phyloP scores from a whole-genome alignment of 2,888 invertebrate species.

The Aphodius sticticus region DNA sequence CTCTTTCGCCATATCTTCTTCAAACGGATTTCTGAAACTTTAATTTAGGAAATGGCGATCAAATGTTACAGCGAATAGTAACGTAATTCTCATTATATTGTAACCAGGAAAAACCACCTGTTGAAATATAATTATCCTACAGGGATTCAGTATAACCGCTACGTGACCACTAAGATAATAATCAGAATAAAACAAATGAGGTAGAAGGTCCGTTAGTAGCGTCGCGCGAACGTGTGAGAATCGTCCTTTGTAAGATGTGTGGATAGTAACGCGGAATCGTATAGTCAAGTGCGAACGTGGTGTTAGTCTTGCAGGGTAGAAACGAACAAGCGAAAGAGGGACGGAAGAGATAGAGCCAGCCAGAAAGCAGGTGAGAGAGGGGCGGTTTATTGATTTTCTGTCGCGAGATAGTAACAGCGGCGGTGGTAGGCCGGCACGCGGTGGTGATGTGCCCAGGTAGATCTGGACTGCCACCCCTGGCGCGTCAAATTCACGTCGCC shows the following conservation, averaged over 20 bases:
- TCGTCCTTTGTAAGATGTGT: not conserved
- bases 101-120: too few relatives aligned
- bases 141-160: too few relatives aligned
- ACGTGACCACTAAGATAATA: too few relatives aligned
- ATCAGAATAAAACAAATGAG: too few relatives aligned
- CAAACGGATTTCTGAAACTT: too few relatives aligned
- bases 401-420: not conserved
- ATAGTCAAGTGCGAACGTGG: conserved; percentile 4
- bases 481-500: not conserved
- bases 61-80: too few relatives aligned
- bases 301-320: not conserved
- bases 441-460: not conserved
- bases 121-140: too few relatives aligned
- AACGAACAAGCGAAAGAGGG: not conserved
- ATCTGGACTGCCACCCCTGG: not conserved
- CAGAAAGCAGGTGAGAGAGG: conserved; percentile 4
- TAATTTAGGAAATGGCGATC: too few relatives aligned
- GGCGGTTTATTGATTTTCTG: not conserved
- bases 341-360: not conserved
- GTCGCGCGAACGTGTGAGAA: not conserved
- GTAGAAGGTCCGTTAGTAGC: not conserved
- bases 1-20: too few relatives aligned
- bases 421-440: not conserved
- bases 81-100: too few relatives aligned
- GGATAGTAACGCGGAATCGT: not conserved